phyloP scores from a whole-genome alignment of 2,888 invertebrate species.

The Tipula vernalis region DNA sequence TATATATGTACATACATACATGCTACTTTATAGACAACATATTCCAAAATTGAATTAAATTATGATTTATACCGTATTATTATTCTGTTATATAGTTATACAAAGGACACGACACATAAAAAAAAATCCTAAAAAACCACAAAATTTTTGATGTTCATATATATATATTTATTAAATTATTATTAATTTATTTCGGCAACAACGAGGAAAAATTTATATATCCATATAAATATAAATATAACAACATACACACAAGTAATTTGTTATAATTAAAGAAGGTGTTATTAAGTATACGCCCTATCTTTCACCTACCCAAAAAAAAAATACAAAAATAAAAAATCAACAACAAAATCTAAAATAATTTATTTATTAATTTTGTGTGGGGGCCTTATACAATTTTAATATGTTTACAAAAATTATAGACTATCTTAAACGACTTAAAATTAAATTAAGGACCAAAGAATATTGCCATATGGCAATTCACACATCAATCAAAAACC shows the following conservation, averaged over 20 bases:
- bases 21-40: background rate
- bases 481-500: constrained; percentile 10
- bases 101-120: background rate
- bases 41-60: background rate
- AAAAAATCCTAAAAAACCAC: background rate
- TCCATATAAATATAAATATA: background rate
- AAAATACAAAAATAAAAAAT: background rate
- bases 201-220: background rate
- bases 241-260: constrained; percentile 8
- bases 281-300: constrained; percentile 9
- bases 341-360: background rate
- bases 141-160: background rate
- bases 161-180: background rate
- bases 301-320: background rate
- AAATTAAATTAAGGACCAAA: background rate
- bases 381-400: background rate
- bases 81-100: background rate
- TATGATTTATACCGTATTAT: background rate
- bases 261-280: constrained; percentile 12
- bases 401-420: constrained; percentile 1
- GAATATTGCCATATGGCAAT: constrained; percentile 7
- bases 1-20: background rate
- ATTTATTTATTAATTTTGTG: constrained; percentile 1
- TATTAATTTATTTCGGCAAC: constrained; percentile 5
- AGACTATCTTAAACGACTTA: constrained; percentile 7